These are phyloP conservation scores for Heteromormyrus szaboi DNA, from an alignment of 2,797 vertebrate genomes.

Conservation along the genomic window DNA sequence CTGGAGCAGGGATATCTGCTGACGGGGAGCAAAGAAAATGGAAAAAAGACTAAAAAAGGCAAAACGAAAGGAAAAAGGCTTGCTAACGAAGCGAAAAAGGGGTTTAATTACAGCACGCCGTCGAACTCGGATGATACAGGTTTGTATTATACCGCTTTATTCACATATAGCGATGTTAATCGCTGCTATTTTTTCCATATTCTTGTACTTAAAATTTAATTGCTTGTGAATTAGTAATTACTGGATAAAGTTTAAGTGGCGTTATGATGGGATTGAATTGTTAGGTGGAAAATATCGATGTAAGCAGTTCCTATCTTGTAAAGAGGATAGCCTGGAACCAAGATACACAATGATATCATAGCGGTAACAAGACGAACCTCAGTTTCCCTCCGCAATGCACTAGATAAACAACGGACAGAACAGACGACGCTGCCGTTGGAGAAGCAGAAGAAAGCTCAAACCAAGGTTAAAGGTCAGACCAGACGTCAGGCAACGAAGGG, in stretches of 20 bases:
- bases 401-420: constrained; percentile 44
- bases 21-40: background rate
- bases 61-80: constrained; percentile 1
- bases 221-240: background rate
- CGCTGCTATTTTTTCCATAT: background rate
- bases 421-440: background rate
- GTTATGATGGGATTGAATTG: background rate
- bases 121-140: constrained; percentile 23
- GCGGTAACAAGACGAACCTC: background rate
- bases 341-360: background rate
- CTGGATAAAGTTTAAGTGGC: background rate
- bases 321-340: background rate
- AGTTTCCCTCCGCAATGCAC: constrained; percentile 14
- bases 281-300: background rate
- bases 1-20: background rate
- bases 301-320: background rate
- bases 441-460: background rate
- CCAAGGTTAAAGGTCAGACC: constrained; percentile 17
- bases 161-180: background rate
- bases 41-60: constrained; percentile 17
- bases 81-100: background rate
- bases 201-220: background rate
- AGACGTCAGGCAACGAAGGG: constrained; percentile 7
- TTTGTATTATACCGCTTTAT: background rate
- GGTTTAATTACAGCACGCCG: constrained; percentile 14